Evolutionary conservation across 2,888 invertebrate genomes (phyloP).

Genomic region (Plutella xylostella): DNA sequence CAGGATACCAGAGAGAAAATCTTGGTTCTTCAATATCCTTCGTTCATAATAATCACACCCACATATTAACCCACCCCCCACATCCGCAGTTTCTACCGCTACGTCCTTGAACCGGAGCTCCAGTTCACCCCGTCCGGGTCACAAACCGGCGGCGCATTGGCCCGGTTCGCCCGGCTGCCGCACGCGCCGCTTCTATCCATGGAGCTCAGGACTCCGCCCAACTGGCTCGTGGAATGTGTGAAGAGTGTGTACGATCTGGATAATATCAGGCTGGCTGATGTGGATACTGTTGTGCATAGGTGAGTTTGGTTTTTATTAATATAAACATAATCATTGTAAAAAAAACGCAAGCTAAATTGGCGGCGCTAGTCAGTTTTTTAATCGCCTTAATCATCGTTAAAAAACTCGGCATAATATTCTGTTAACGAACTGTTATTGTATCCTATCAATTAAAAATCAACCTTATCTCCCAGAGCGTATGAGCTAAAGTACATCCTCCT

Average conservation of each 20-base stretch:
- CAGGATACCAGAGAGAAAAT: no score
- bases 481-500: no score
- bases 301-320: conserved; percentile 26
- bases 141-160: conserved; percentile 79
- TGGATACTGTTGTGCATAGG: conserved; percentile 89
- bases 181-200: conserved; percentile 91
- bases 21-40: no score
- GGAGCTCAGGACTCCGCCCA: conserved; percentile 85
- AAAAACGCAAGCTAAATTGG: neutral
- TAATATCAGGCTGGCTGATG: conserved; percentile 95
- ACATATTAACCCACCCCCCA: no score
- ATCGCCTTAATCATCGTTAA: no score
- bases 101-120: conserved; percentile 91
- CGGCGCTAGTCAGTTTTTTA: neutral
- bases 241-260: conserved; percentile 95
- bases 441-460: no score
- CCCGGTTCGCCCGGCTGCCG: conserved; percentile 90
- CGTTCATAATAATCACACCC: no score
- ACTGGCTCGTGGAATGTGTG: conserved; percentile 96
- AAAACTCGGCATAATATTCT: no score
- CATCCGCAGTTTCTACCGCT: conserved; percentile 96
- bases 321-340: neutral
- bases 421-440: no score
- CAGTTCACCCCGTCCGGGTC: conserved; percentile 81
- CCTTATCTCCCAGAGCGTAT: no score